These are phyloP conservation scores for Mimumesa dahlbomi DNA, from an alignment of 2,888 invertebrate species.

Conservation along the genomic window DNA sequence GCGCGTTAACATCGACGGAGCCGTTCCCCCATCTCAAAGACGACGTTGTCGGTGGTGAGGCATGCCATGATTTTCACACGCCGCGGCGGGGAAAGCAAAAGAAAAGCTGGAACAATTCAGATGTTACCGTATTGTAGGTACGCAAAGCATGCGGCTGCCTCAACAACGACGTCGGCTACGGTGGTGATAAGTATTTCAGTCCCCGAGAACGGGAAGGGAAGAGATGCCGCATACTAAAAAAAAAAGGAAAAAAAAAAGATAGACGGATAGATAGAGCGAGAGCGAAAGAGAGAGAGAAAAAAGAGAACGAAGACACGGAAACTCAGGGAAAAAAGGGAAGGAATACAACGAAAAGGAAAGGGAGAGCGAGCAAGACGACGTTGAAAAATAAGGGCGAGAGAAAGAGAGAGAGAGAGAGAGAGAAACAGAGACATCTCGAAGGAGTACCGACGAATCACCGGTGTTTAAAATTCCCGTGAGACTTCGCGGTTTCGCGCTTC, in stretches of 20 bases:
- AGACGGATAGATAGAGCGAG: slow-evolving; percentile 6
- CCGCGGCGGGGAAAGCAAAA: neutral
- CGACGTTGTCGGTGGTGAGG: slow-evolving; percentile 11
- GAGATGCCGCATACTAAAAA: slow-evolving; percentile 14
- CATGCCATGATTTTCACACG: slow-evolving; percentile 38
- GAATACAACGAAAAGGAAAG: neutral
- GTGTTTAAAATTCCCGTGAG: slow-evolving; percentile 76
- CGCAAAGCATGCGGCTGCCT: slow-evolving; percentile 10
- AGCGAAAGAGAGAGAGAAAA: slow-evolving; percentile 3
- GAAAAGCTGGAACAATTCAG: slow-evolving; percentile 5
- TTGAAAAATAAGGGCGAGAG: neutral
- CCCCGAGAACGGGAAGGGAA: neutral
- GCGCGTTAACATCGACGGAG: slow-evolving; percentile 18
- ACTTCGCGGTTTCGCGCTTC: slow-evolving; percentile 67
- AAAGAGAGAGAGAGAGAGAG: slow-evolving; percentile 9
- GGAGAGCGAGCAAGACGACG: slow-evolving; percentile 2
- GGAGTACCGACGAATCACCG: slow-evolving; percentile 69
- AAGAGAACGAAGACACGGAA: neutral
- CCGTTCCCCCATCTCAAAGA: slow-evolving; percentile 12
- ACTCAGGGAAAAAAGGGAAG: neutral
- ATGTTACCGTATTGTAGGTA: slow-evolving; percentile 10
- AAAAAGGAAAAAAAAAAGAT: slow-evolving; percentile 12
- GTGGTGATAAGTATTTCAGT: neutral
- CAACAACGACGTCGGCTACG: slow-evolving; percentile 1
- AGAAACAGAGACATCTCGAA: slow-evolving; percentile 16